Percentiles rank a stretch among this genome's conserved stretches.
These are phyloP conservation scores for Actinostola sp. DNA, from an alignment of 92 coral and sea anemone genomes.

Conservation along the genomic window DNA sequence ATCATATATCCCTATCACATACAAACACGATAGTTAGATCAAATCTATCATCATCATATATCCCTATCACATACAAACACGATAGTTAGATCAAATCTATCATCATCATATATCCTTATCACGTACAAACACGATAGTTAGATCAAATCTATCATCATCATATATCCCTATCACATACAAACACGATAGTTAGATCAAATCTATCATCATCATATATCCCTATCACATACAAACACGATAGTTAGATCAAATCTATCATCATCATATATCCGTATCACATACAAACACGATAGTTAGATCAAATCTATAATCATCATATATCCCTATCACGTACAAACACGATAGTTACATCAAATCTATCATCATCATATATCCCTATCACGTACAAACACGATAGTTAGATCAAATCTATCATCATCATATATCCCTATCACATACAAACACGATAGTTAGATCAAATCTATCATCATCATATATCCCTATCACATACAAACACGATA, in stretches of 20 bases:
- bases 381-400: not conserved
- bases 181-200: no score
- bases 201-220: conserved; percentile 85
- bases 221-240: conserved; percentile 11
- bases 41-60: conserved; percentile 72
- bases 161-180: conserved; percentile 65
- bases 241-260: no score
- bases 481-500: conserved; percentile 11
- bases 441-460: no score
- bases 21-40: no score
- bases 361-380: conserved; percentile 79
- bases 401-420: no score
- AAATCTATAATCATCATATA: conserved; percentile 62
- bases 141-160: no score
- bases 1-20: conserved; percentile 73
- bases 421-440: conserved; percentile 65
- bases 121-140: not conserved
- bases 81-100: no score
- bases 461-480: conserved; percentile 85
- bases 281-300: no score
- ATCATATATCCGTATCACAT: no score
- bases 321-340: conserved; percentile 53
- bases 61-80: conserved; percentile 54
- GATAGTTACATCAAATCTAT: no score
- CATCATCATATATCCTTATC: conserved; percentile 78